A percentile compares a stretch with the other conserved stretches of the same genome.
phyloP scores from a whole-genome alignment of 2,888 invertebrate species.

The Drosophila koepferae region DNA sequence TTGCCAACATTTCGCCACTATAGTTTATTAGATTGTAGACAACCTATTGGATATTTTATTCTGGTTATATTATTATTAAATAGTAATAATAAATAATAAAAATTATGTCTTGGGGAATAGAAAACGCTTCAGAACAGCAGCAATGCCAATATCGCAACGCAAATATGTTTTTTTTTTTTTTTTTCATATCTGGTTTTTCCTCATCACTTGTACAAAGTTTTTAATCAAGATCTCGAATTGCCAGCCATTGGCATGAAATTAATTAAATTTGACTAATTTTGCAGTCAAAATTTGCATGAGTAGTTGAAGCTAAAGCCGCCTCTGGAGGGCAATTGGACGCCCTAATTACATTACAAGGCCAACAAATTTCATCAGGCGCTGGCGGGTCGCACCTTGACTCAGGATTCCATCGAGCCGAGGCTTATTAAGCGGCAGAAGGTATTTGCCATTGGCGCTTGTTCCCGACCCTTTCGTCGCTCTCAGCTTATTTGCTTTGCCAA shows the following conservation, averaged over 20 bases:
- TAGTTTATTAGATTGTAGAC: too few species aligned
- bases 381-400: constrained; percentile 5
- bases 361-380: constrained; percentile 15
- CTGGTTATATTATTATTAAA: too few species aligned
- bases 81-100: too few species aligned
- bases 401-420: constrained; percentile 11
- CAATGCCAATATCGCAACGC: too few species aligned
- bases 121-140: too few species aligned
- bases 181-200: not conserved
- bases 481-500: constrained; percentile 32
- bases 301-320: constrained; percentile 12
- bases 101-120: too few species aligned
- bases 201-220: not conserved
- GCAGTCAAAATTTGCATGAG: constrained; percentile 63
- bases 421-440: constrained; percentile 68
- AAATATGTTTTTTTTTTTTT: too few species aligned
- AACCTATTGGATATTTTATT: too few species aligned
- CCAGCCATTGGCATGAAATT: constrained; percentile 53
- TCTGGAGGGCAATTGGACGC: constrained; percentile 17
- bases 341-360: constrained; percentile 69
- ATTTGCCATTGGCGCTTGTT: constrained; percentile 29
- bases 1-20: too few species aligned
- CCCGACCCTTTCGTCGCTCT: not conserved
- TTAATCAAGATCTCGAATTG: constrained; percentile 49
- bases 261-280: constrained; percentile 74